Base-by-base conservation (phyloP, 2,797 vertebrate species). In the Falco naumanni region DNA sequence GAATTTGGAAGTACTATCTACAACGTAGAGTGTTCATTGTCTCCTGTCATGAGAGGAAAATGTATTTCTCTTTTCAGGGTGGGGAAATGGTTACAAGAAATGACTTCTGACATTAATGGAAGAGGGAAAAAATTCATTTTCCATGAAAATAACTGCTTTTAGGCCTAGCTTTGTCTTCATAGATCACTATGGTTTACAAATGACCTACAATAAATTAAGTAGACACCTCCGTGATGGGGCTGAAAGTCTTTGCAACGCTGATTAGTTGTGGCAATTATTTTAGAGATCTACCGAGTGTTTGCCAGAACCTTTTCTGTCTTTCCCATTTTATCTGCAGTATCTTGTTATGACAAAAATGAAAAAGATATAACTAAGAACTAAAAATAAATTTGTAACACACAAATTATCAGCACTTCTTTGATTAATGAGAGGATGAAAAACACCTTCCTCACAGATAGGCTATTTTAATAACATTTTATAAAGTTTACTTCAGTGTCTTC, bases 201-300 rank as follows among this genome's bases (percentile, higher is more conserved):
- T 87, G 83, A 90, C 90, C 95, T 95, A 82, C 88, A 90, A 96
- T 95, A 96, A 96, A 96, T 96, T 95, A 97, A 96, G 83, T 57
- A 94, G 94, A 95, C 96, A 96, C 39, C 39, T 93, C 66, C 0
- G 5, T 50, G 63, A 94, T 90, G 71, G 64, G 70, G 56, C 87
- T 94, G 94, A 91, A 95, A 93, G 26, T 94, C 94, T 84, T 96
- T 57, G 87, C 96, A 96, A 95, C 65, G 11, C 87, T 95, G 91
- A 94, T 91, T 95, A 96, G 84, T 91, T 95, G 87, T 95, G 95
- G 89, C 93, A 96, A 96, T 95, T 96, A 93, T 95, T 94, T 94
- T 86, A 92, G 95, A 96, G 82, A 91, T 95, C 93, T 91, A 91
- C 87, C 33, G 84, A 91, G 71, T 72, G 59, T 93, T 93, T 95